Evolutionary conservation across 2,113 vertebrate species (phyloP), one percentile per base, ranked within the genome.

Genomic region (Fulica atra): DNA sequence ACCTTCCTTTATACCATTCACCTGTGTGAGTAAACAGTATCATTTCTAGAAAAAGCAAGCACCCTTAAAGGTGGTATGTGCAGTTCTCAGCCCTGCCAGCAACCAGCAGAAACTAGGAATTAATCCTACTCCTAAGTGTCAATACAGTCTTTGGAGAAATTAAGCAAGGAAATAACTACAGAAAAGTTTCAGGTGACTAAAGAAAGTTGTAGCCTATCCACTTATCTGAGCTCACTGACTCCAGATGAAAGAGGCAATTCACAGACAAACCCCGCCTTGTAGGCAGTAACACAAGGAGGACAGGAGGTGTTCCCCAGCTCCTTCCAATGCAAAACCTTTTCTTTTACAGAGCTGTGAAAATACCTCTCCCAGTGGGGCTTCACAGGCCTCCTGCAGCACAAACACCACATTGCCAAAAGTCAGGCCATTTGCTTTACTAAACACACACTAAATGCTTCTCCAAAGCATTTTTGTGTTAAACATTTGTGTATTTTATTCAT

Each of bases 311-410:
- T 92, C 53, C 65, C 53, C 73, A 46, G 24, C 57, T 81, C 53
- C 53, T 46, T 65, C 63, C 24, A 79, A 89, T 88, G 53, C 18
- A 74, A 69, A 64, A 63, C 9, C 19, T 68, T 72, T 56, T 89
- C 53, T 85, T 86, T 86, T 53, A 91, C 12, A 80, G 91, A 71
- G 61, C 66, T 74, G 59, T 81, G 87, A 96, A 92, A 92, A 86
- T 81, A 28, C 69, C 69, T 84, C 6, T 0, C 77, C 53, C 74
- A 61, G 84, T 69, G 40, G 70, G 89, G 57, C 36, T 95, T 79
- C 73, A 17, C 61, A 81, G 57, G 40, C 59, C 71, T 88, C 82
- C 74, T 65, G 84, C 63, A 74, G 25, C 18, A 79, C 79, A 89
- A 85, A 76, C 44, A 84, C 68, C 35, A 2, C 1, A 44, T 61